Conservation (phyloP, 2,113 vertebrate genomes). For the Pachycephala philippinensis region DNA sequence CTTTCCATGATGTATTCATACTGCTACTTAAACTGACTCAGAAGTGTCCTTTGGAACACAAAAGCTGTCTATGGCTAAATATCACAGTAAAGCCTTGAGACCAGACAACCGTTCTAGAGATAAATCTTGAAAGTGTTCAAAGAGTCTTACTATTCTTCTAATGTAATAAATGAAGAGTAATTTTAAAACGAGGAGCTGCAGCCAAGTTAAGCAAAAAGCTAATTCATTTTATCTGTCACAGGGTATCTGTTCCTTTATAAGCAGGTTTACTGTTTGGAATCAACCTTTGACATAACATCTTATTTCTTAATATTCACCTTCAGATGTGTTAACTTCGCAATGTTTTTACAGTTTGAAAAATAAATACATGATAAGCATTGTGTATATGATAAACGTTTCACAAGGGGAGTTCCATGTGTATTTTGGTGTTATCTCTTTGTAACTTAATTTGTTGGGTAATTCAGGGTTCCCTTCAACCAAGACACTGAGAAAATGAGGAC, state of each 20-base stretch:
- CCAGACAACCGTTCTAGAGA: not conserved
- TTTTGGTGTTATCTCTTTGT: not conserved
- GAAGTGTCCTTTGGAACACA: not conserved
- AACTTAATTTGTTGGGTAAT: not conserved
- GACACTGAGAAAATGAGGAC: not conserved
- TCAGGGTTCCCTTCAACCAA: not conserved
- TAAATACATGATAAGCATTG: not conserved
- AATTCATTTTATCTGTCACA: not conserved
- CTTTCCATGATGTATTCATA: not conserved
- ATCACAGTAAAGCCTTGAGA: not conserved
- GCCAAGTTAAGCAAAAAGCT: not conserved
- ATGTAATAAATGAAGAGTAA: not conserved
- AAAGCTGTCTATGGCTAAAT: not conserved
- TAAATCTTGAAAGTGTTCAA: not conserved
- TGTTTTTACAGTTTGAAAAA: not conserved
- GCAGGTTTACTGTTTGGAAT: not conserved
- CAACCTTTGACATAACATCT: not conserved
- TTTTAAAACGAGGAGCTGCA: not conserved
- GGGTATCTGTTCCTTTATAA: not conserved
- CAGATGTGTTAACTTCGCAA: not conserved
- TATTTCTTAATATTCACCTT: not conserved
- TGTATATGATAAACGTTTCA: not conserved
- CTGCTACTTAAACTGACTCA: not conserved
- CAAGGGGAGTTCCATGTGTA: not conserved
- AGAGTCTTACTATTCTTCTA: not conserved